Evolutionary conservation across 2,888 invertebrate species (phyloP).

Genomic region (Salpingus planirostris): DNA sequence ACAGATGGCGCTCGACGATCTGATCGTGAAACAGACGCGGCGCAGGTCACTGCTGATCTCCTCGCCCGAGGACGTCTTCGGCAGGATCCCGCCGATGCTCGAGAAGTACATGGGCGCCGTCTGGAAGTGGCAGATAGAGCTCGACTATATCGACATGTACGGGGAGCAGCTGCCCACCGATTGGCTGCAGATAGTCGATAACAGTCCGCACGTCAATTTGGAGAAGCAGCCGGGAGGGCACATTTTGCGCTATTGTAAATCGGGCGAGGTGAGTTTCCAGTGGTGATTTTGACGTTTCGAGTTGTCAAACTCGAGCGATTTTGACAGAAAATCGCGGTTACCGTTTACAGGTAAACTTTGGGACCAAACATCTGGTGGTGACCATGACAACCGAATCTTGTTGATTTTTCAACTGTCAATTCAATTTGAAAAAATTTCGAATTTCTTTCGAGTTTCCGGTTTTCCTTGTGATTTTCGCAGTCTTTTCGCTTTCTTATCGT

Average conservation of each 20-base stretch:
- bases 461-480: no score
- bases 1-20: slow-evolving; percentile 35
- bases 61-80: slow-evolving; percentile 27
- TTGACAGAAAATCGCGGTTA: no score
- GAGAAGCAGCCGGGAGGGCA: slow-evolving; percentile 37
- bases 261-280: slow-evolving; percentile 38
- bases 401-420: no score
- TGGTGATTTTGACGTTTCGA: no score
- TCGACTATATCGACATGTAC: slow-evolving; percentile 50
- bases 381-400: no score
- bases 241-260: slow-evolving; percentile 33
- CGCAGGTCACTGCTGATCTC: slow-evolving; percentile 26
- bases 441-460: no score
- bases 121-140: slow-evolving; percentile 43
- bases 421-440: no score
- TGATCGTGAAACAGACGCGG: slow-evolving; percentile 29
- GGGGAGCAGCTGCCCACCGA: slow-evolving; percentile 59
- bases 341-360: no score
- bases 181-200: slow-evolving; percentile 57
- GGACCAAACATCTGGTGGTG: no score
- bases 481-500: no score
- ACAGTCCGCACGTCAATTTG: slow-evolving; percentile 47
- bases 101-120: slow-evolving; percentile 39
- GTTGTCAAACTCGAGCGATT: no score
- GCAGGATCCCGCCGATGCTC: slow-evolving; percentile 40